Percentiles rank a stretch among this genome's conserved stretches.
phyloP scores from a whole-genome alignment of 2,888 invertebrate species.

The Andrena chrysosceles region DNA sequence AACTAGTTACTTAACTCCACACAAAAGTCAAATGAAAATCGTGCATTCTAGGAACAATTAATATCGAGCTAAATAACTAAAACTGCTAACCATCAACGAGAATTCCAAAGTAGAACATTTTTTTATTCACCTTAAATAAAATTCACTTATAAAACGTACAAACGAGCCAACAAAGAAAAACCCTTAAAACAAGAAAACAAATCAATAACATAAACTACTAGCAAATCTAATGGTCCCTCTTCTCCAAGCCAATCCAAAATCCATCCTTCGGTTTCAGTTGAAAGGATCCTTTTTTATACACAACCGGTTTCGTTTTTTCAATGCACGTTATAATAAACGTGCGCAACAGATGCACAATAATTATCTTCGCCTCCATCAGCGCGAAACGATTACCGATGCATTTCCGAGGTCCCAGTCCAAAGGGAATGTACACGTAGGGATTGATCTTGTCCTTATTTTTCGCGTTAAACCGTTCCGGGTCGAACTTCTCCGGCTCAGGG shows the following conservation, averaged over 20 bases:
- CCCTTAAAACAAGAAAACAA: background rate
- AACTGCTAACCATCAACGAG: too few relatives aligned
- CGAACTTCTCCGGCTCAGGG: constrained; percentile 72
- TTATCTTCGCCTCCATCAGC: constrained; percentile 75
- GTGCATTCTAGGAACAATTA: too few relatives aligned
- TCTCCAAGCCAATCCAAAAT: constrained; percentile 61
- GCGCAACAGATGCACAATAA: constrained; percentile 64
- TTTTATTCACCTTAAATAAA: background rate
- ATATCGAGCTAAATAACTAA: too few relatives aligned
- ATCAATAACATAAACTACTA: too few relatives aligned
- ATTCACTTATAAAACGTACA: background rate
- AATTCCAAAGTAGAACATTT: background rate
- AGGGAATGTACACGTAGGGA: constrained; percentile 72
- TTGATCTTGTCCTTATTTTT: constrained; percentile 67
- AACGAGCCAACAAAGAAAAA: background rate
- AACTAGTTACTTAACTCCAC: constrained; percentile 25
- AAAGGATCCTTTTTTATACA: constrained; percentile 42
- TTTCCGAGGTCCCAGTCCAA: constrained; percentile 75
- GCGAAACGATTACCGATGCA: constrained; percentile 78
- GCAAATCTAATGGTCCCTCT: constrained; percentile 14
- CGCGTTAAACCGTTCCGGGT: constrained; percentile 72
- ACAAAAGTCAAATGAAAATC: too few relatives aligned
- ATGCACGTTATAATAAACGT: constrained; percentile 74
- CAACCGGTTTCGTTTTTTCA: constrained; percentile 83
- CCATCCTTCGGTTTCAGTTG: constrained; percentile 44